phyloP scores from a whole-genome alignment of 2,113 vertebrate species.

The Phylloscopus trochilus region DNA sequence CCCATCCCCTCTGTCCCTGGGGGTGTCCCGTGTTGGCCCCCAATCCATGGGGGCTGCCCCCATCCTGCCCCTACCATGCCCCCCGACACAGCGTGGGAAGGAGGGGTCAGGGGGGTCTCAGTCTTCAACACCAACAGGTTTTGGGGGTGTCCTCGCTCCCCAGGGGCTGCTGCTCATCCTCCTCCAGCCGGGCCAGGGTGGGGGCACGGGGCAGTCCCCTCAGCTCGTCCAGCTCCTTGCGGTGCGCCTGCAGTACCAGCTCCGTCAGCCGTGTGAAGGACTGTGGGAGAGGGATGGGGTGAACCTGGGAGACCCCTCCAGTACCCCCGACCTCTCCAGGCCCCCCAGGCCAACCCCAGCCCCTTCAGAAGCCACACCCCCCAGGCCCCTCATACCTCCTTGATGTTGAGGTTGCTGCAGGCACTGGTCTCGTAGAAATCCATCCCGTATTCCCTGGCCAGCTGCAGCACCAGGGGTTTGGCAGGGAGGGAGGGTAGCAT shows the following conservation, averaged over 20 bases:
- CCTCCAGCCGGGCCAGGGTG: conserved; percentile 84
- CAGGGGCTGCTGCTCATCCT: conserved; percentile 81
- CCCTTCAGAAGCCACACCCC: not conserved
- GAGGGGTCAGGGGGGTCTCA: not conserved
- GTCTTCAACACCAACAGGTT: conserved; percentile 91
- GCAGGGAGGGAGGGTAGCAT: not conserved
- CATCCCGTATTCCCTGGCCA: conserved; percentile 95
- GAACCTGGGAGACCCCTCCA: not conserved
- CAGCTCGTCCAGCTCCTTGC: conserved; percentile 91
- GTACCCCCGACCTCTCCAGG: too few species aligned
- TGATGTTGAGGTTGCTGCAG: conserved; percentile 95
- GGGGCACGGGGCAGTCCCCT: conserved; percentile 74
- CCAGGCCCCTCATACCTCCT: conserved; percentile 79
- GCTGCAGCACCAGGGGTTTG: conserved; percentile 70
- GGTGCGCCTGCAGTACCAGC: conserved; percentile 91
- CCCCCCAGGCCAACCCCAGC: not conserved
- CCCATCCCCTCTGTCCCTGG: not conserved
- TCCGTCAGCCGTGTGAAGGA: conserved; percentile 93
- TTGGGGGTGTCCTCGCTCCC: conserved; percentile 73
- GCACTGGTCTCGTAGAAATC: conserved; percentile 99
- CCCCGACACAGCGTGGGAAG: not conserved
- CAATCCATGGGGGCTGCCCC: not conserved
- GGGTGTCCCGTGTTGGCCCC: not conserved
- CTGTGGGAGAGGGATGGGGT: conserved; percentile 55
- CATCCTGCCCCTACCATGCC: not conserved